Conservation (phyloP, 2,797 vertebrate species). For the Phalloptychus januarius region DNA sequence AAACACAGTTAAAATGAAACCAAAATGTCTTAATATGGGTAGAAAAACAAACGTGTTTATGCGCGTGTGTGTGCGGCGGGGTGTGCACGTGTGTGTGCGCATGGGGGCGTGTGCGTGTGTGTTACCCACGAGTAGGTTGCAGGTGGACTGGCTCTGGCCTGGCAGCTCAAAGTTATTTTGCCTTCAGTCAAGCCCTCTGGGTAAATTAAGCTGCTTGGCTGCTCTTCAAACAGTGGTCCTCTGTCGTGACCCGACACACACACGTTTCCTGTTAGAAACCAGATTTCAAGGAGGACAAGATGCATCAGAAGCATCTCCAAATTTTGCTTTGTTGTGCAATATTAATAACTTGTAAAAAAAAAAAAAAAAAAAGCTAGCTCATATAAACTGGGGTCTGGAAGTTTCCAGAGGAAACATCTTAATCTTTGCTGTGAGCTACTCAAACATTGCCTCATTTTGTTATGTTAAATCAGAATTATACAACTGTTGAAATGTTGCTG, state of each 20-base stretch:
- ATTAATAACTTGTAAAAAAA: neutral
- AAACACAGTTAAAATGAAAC: too few relatives aligned
- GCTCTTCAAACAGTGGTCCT: conserved; percentile 94
- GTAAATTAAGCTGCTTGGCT: conserved; percentile 89
- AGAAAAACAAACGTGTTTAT: too few relatives aligned
- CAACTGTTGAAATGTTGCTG: neutral
- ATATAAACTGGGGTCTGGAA: neutral
- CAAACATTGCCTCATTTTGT: neutral
- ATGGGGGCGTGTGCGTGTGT: neutral
- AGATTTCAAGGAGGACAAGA: neutral
- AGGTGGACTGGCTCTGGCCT: conserved; percentile 90
- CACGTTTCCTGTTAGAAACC: conserved; percentile 81
- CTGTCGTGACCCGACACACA: conserved; percentile 84
- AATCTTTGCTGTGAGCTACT: neutral
- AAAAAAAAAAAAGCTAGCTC: neutral
- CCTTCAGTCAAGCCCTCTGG: conserved; percentile 92
- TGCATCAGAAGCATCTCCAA: neutral
- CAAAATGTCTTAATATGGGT: too few relatives aligned
- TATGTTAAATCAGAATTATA: neutral
- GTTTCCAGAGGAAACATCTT: neutral
- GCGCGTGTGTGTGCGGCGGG: too few relatives aligned
- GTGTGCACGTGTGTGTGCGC: too few relatives aligned
- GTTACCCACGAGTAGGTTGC: conserved; percentile 88
- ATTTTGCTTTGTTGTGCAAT: neutral
- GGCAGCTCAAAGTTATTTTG: conserved; percentile 88